Evolutionary conservation across 1,140 invertebrate genomes (phyloP), one percentile per base, ranked within the genome.

Genomic region (Leptinotarsa texana): DNA sequence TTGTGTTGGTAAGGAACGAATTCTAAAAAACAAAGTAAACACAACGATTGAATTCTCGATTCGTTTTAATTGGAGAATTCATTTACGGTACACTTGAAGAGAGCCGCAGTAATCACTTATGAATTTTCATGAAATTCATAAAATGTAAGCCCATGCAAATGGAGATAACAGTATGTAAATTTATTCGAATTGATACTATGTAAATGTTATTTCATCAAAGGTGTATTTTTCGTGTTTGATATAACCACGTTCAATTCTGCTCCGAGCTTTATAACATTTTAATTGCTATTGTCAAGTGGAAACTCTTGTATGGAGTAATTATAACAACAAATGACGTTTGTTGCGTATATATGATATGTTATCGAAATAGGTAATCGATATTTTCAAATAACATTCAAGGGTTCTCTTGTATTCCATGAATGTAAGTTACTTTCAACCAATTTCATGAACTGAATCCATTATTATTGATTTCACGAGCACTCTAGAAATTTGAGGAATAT

Each of bases 141-240:
- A 76, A 76, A 69, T 69, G 67, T 57, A 51, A 69, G 67, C 72
- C 48, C 49, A 73, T 76, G 75, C 75, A 76, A 76, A 76, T 69
- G 48, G 63, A 70, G 63, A 24, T 33, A 65, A 76, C 69, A 68
- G 42, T 62, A 77, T 77, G 76, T 68, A 77, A 77, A 77, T 77
- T 77, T 77, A 77, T 77, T 74, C 76, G 65, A 77, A 77, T 77
- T 77, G 74, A 74, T 77, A 74, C 73, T 72, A 65, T 72, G 70
- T 72, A 72, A 72, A 72, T 63, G 62, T 27, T 42, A 49, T 72
- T 72, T 63, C 42, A 63, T 65, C 62, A 51, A 72, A 72, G 61
- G 61, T 24, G 62, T 72, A 72, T 72, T 72, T 72, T 72, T 72
- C 22, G 57, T 65, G 62, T 72, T 63, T 63, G 49, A 72, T 72